These are phyloP conservation scores for Palythoa grandis DNA, from an alignment of 92 coral and sea anemone genomes.

Conservation along the genomic window DNA sequence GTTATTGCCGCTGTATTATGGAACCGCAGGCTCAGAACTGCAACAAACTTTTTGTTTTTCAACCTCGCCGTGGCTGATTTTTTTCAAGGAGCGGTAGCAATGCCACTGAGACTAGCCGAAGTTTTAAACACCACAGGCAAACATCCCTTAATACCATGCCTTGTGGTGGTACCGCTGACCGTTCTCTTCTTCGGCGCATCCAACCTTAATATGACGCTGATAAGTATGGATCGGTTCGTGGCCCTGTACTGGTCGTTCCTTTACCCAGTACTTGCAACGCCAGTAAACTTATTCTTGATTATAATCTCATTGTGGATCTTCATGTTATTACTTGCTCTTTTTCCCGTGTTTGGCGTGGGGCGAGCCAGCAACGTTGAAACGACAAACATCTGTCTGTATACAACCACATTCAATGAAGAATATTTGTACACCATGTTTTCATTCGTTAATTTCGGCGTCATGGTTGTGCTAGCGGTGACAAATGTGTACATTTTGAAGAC, in stretches of 20 bases:
- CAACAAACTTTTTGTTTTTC: conserved; percentile 83
- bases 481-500: conserved; percentile 82
- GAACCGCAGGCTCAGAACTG: conserved; percentile 80
- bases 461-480: conserved; percentile 71
- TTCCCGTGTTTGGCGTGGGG: conserved; percentile 85
- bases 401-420: conserved; percentile 75
- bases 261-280: conserved; percentile 70
- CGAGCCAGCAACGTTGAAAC: conserved; percentile 58
- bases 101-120: conserved; percentile 87
- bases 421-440: conserved; percentile 82
- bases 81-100: conserved; percentile 86
- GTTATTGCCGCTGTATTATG: conserved; percentile 84
- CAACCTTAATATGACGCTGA: conserved; percentile 82
- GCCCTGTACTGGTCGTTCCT: conserved; percentile 82
- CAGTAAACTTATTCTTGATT: conserved; percentile 47
- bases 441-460: conserved; percentile 76
- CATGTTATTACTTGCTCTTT: conserved; percentile 64
- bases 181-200: conserved; percentile 89
- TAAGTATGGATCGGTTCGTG: conserved; percentile 86
- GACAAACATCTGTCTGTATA: conserved; percentile 79
- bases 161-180: conserved; percentile 84
- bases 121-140: conserved; percentile 75
- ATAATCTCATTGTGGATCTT: conserved; percentile 67
- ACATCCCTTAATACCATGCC: conserved; percentile 81
- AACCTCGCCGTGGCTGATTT: conserved; percentile 95